phyloP scores from a whole-genome alignment of 2,113 vertebrate genomes.

The Callipepla californica region DNA sequence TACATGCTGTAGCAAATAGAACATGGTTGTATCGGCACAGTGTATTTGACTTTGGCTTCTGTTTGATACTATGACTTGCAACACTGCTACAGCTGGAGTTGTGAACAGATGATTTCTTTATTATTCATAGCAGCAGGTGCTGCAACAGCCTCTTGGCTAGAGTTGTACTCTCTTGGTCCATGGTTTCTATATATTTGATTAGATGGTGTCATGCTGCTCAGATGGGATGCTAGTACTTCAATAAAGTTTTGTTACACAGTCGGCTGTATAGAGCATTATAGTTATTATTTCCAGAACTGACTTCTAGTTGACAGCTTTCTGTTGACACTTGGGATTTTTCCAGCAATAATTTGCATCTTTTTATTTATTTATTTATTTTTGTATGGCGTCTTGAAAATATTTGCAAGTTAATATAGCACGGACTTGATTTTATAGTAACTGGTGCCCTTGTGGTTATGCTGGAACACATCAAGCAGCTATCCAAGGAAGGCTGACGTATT shows the following conservation, averaged over 20 bases:
- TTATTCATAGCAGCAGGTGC: slow-evolving; percentile 74
- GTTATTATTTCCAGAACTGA: slow-evolving; percentile 54
- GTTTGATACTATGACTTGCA: slow-evolving; percentile 59
- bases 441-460: not conserved
- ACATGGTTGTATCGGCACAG: slow-evolving; percentile 29
- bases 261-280: slow-evolving; percentile 11
- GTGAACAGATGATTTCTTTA: slow-evolving; percentile 62
- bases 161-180: slow-evolving; percentile 14
- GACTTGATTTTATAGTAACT: slow-evolving; percentile 19
- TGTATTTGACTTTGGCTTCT: slow-evolving; percentile 67
- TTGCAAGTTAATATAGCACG: not conserved
- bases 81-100: slow-evolving; percentile 61
- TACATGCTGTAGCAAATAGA: not conserved
- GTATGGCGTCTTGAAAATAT: slow-evolving; percentile 21
- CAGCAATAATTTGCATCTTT: slow-evolving; percentile 46
- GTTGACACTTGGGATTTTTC: slow-evolving; percentile 45
- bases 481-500: not conserved
- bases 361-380: not conserved
- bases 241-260: slow-evolving; percentile 45
- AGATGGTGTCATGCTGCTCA: slow-evolving; percentile 27
- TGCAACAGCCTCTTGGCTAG: slow-evolving; percentile 50
- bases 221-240: slow-evolving; percentile 10
- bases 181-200: slow-evolving; percentile 61
- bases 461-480: not conserved
- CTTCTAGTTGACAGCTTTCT: slow-evolving; percentile 48